phyloP scores from a whole-genome alignment of 2,888 invertebrate genomes.

The Leucoptera coffeella region DNA sequence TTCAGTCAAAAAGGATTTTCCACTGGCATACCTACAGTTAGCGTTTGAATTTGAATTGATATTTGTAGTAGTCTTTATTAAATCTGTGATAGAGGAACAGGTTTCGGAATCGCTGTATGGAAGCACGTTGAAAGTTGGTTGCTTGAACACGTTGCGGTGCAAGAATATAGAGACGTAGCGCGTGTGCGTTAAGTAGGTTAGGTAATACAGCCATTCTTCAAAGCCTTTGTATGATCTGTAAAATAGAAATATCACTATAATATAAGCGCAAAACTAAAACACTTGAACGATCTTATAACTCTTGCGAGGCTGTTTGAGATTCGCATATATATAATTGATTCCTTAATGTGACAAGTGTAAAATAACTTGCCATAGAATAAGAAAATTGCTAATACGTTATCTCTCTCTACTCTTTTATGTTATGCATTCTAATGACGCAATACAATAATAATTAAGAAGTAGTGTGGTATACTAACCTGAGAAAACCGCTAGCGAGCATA shows the following conservation, averaged over 20 bases:
- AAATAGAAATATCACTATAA: no score
- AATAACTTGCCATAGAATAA: no score
- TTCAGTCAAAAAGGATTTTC: constrained; percentile 65
- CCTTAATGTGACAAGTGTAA: no score
- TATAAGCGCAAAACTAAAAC: no score
- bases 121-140: constrained; percentile 45
- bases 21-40: constrained; percentile 64
- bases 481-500: constrained; percentile 68
- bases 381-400: no score
- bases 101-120: constrained; percentile 47
- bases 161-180: constrained; percentile 74
- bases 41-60: constrained; percentile 43
- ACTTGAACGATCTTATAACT: no score
- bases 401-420: no score
- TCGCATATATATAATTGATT: no score
- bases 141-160: constrained; percentile 64
- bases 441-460: no score
- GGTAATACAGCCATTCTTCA: constrained; percentile 75
- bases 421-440: no score
- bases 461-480: constrained; percentile 61
- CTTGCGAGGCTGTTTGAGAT: no score
- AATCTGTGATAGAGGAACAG: constrained; percentile 45
- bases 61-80: constrained; percentile 47
- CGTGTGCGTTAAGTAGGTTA: constrained; percentile 73
- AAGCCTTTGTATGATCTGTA: constrained; percentile 70